Evolutionary conservation across 2,888 invertebrate genomes (phyloP).

Genomic region (Caradrina clavipalpis): DNA sequence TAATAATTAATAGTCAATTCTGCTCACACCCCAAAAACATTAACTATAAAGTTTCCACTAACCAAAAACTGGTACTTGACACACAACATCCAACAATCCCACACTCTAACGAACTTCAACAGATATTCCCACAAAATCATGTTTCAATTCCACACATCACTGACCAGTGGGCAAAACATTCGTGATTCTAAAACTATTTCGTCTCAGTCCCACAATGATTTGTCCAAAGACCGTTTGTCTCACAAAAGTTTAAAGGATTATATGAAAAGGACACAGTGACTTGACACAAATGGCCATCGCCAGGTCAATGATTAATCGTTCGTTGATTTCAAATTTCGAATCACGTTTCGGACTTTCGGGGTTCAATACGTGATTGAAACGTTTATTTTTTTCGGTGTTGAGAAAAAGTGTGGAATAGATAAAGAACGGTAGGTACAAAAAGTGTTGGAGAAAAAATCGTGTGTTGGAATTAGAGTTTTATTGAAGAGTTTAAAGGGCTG

Average conservation of each 20-base stretch:
- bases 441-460: slow-evolving; percentile 32
- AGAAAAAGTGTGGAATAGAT: slow-evolving; percentile 35
- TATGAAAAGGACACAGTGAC: slow-evolving; percentile 73
- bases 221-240: slow-evolving; percentile 71
- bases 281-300: slow-evolving; percentile 73
- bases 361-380: slow-evolving; percentile 59
- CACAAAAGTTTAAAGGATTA: slow-evolving; percentile 68
- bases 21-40: not conserved
- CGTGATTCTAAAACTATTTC: slow-evolving; percentile 34
- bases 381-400: slow-evolving; percentile 53
- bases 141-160: slow-evolving; percentile 68
- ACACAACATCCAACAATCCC: slow-evolving; percentile 42
- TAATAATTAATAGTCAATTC: not conserved
- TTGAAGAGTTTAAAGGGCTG: not conserved
- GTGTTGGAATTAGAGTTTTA: slow-evolving; percentile 30
- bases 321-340: slow-evolving; percentile 70
- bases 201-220: slow-evolving; percentile 51
- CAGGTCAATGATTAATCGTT: slow-evolving; percentile 78
- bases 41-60: not conserved
- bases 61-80: slow-evolving; percentile 33
- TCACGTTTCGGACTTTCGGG: slow-evolving; percentile 60
- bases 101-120: slow-evolving; percentile 45
- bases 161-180: slow-evolving; percentile 56
- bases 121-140: slow-evolving; percentile 76
- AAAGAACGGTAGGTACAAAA: slow-evolving; percentile 1